phyloP scores from a whole-genome alignment of 2,113 vertebrate species.

The Macaca mulatta region DNA sequence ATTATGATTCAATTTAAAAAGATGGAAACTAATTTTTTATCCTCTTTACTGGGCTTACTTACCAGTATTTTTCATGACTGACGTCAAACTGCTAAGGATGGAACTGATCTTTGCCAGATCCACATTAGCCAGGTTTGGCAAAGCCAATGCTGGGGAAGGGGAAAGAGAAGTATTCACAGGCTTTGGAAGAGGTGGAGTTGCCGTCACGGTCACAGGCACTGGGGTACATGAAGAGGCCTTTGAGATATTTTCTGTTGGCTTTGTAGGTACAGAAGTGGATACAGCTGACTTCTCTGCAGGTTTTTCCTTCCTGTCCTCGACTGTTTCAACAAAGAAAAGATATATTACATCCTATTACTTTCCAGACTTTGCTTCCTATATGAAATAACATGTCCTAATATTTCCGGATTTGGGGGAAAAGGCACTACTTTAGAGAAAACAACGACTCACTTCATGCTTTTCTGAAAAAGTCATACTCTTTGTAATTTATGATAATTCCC shows the following conservation, averaged over 20 bases:
- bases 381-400: not conserved
- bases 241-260: slow-evolving; percentile 72
- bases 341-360: not conserved
- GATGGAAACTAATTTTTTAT: not conserved
- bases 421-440: not conserved
- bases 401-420: not conserved
- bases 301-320: slow-evolving; percentile 91
- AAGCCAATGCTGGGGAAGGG: slow-evolving; percentile 64
- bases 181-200: slow-evolving; percentile 71
- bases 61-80: slow-evolving; percentile 98
- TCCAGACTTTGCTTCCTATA: slow-evolving; percentile 18
- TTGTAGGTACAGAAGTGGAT: slow-evolving; percentile 45
- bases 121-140: slow-evolving; percentile 96
- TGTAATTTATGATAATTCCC: not conserved
- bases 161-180: slow-evolving; percentile 63
- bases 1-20: not conserved
- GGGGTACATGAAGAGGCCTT: slow-evolving; percentile 65
- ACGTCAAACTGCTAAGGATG: slow-evolving; percentile 95
- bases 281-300: slow-evolving; percentile 76
- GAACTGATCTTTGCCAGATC: slow-evolving; percentile 99
- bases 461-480: not conserved
- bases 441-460: not conserved
- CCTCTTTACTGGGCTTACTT: slow-evolving; percentile 64
- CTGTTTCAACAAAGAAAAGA: slow-evolving; percentile 62
- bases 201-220: not conserved